phyloP scores from a whole-genome alignment of 2,888 invertebrate species.

The Drosophila colorata region DNA sequence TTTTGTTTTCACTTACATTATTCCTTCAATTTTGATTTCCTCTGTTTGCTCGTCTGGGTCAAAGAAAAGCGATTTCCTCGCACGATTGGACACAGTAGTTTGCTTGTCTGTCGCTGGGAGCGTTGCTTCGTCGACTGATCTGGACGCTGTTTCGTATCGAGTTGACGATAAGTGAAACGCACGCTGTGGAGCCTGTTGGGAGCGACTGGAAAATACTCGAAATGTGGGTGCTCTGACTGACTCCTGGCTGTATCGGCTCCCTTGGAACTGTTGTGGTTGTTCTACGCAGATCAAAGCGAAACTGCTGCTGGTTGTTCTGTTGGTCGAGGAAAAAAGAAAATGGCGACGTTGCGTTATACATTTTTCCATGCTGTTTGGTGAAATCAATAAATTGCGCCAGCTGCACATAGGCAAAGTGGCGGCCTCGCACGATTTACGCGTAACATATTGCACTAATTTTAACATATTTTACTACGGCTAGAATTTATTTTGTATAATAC shows the following conservation, averaged over 20 bases:
- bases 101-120: constrained; percentile 60
- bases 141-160: constrained; percentile 57
- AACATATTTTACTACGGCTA: constrained; percentile 52
- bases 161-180: constrained; percentile 61
- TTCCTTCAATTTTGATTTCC: constrained; percentile 75
- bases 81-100: constrained; percentile 49
- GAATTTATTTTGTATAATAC: constrained; percentile 31
- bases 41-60: constrained; percentile 75
- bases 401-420: constrained; percentile 57
- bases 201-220: constrained; percentile 42
- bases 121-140: constrained; percentile 48
- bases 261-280: constrained; percentile 72
- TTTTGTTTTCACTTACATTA: constrained; percentile 79
- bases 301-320: constrained; percentile 77
- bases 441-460: constrained; percentile 79
- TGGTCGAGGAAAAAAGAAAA: constrained; percentile 84
- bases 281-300: constrained; percentile 76
- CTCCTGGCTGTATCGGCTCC: constrained; percentile 62
- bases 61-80: constrained; percentile 66
- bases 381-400: constrained; percentile 82
- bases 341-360: constrained; percentile 81
- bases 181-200: constrained; percentile 57
- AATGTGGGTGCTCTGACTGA: constrained; percentile 30
- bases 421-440: constrained; percentile 72
- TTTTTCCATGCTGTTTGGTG: constrained; percentile 71